These are phyloP conservation scores for Melanchra persicariae DNA, from an alignment of 2,888 invertebrate species.

Conservation along the genomic window DNA sequence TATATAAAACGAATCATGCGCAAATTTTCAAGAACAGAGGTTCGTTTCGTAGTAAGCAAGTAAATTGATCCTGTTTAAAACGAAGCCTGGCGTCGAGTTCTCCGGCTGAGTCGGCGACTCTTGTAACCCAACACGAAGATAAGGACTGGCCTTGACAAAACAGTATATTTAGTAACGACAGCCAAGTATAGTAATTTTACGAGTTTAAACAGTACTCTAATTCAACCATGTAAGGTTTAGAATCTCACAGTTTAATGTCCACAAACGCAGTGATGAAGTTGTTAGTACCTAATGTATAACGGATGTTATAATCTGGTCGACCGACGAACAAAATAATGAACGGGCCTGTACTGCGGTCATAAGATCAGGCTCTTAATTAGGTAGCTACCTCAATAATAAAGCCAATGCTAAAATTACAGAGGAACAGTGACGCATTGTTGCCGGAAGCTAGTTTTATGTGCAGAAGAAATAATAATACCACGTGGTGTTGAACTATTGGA, in stretches of 20 bases:
- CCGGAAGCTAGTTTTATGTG: slow-evolving; percentile 16
- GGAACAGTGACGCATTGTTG: slow-evolving; percentile 40
- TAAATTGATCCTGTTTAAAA: slow-evolving; percentile 72
- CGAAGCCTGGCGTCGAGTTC: slow-evolving; percentile 67
- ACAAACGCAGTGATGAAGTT: slow-evolving; percentile 54
- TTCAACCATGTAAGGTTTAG: slow-evolving; percentile 39
- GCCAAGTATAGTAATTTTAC: slow-evolving; percentile 49
- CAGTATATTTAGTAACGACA: slow-evolving; percentile 46
- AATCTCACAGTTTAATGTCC: slow-evolving; percentile 27
- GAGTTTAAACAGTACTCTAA: slow-evolving; percentile 58
- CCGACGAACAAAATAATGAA: slow-evolving; percentile 75
- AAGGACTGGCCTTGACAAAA: slow-evolving; percentile 81
- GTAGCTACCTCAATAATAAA: slow-evolving; percentile 59
- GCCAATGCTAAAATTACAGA: slow-evolving; percentile 44
- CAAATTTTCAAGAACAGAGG: slow-evolving; percentile 42
- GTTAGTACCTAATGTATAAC: slow-evolving; percentile 73
- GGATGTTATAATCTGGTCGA: slow-evolving; percentile 82
- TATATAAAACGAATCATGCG: slow-evolving; percentile 29
- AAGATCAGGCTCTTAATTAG: slow-evolving; percentile 68
- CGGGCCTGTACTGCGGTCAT: slow-evolving; percentile 70
- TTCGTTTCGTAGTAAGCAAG: slow-evolving; percentile 71
- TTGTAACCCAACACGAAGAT: slow-evolving; percentile 85
- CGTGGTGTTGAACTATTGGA: not conserved
- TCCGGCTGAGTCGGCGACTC: slow-evolving; percentile 80
- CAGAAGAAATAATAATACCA: slow-evolving; percentile 10